Evolutionary conservation across 2,888 invertebrate genomes (phyloP).

Genomic region (Aromia moschata): DNA sequence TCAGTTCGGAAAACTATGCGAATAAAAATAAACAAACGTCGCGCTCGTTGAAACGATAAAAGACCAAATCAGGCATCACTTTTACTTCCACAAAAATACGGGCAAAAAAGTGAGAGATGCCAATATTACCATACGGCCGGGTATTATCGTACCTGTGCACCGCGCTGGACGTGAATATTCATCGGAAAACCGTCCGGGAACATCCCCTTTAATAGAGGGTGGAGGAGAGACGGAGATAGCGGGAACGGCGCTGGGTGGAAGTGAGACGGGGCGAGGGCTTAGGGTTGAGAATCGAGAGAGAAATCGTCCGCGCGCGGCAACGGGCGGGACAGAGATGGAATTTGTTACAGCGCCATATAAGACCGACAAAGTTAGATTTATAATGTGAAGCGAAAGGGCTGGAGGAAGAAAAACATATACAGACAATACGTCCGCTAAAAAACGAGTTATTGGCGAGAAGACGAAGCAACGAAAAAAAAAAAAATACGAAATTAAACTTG

Average conservation of each 20-base stretch:
- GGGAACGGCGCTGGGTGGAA: slow-evolving; percentile 18
- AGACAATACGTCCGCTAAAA: slow-evolving; percentile 42
- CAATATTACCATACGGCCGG: slow-evolving; percentile 54
- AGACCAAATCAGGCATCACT: slow-evolving; percentile 60
- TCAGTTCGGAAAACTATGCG: slow-evolving; percentile 2
- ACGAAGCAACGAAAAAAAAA: background rate
- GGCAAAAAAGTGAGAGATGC: slow-evolving; percentile 56
- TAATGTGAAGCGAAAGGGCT: slow-evolving; percentile 43
- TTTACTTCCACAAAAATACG: slow-evolving; percentile 59
- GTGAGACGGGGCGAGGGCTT: slow-evolving; percentile 31
- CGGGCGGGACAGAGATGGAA: slow-evolving; percentile 38
- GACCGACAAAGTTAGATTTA: slow-evolving; percentile 50
- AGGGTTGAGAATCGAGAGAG: slow-evolving; percentile 46
- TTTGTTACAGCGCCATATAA: slow-evolving; percentile 43
- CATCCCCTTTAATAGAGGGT: slow-evolving; percentile 49
- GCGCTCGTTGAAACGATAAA: slow-evolving; percentile 52
- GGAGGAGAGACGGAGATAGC: slow-evolving; percentile 37
- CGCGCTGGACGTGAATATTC: slow-evolving; percentile 30
- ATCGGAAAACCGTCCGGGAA: slow-evolving; percentile 24
- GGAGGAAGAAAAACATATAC: slow-evolving; percentile 41
- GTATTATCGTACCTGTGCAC: slow-evolving; percentile 16
- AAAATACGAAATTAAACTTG: slow-evolving; percentile 7
- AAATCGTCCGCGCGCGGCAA: slow-evolving; percentile 18
- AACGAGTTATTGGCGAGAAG: slow-evolving; percentile 25
- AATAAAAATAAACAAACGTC: slow-evolving; percentile 19